A percentile compares a stretch with the other conserved stretches of the same genome.
phyloP scores from a whole-genome alignment of 2,888 invertebrate genomes.

The Eumerus sabulonum region DNA sequence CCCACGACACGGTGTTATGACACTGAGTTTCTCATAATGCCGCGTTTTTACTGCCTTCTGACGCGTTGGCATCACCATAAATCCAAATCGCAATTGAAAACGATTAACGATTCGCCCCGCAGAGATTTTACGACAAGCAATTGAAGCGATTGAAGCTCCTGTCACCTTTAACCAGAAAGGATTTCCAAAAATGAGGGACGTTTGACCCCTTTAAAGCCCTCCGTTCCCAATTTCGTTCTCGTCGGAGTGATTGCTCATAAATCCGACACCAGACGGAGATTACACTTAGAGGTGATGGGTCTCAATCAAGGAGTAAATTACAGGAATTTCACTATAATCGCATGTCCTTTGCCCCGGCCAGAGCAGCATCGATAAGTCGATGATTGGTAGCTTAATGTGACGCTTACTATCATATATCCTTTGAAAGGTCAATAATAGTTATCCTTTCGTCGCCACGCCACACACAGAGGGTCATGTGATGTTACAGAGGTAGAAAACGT shows the following conservation, averaged over 20 bases:
- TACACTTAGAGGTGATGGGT: background rate
- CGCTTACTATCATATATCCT: background rate
- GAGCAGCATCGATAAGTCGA: slow-evolving; percentile 7
- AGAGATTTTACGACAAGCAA: slow-evolving; percentile 1
- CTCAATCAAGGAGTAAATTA: slow-evolving; percentile 15
- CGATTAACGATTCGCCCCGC: background rate
- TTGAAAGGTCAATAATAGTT: slow-evolving; percentile 10
- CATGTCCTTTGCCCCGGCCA: background rate
- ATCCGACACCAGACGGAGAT: too few species aligned
- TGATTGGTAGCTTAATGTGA: slow-evolving; percentile 13
- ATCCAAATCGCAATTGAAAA: background rate
- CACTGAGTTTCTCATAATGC: background rate
- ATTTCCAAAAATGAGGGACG: too few species aligned
- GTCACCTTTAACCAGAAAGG: too few species aligned
- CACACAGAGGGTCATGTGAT: too few species aligned
- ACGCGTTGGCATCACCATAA: slow-evolving; percentile 29
- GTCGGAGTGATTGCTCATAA: too few species aligned
- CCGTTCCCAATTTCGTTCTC: too few species aligned
- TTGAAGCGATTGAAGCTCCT: too few species aligned
- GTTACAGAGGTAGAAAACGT: too few species aligned
- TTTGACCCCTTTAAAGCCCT: too few species aligned
- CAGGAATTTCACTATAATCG: background rate
- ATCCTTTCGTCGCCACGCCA: background rate
- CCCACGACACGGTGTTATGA: background rate
- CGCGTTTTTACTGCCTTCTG: slow-evolving; percentile 18